Conservation (phyloP, 2,888 invertebrate species). For the Oscheius sp. region DNA sequence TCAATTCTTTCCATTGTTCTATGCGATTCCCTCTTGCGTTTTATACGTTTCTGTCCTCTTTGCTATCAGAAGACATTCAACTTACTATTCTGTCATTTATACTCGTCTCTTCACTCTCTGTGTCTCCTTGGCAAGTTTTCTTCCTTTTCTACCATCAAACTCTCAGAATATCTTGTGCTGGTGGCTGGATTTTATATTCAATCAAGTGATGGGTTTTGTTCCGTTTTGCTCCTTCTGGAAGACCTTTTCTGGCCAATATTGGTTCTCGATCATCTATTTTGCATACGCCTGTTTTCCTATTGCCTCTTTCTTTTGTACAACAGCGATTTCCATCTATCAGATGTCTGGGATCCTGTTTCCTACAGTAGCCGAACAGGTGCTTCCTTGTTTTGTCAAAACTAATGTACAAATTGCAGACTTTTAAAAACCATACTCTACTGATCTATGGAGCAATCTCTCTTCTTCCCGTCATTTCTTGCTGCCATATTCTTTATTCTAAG, state of each 20-base stretch:
- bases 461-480: not conserved
- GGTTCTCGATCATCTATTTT: not conserved
- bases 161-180: constrained; percentile 1
- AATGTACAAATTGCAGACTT: not conserved
- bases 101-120: not conserved
- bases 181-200: constrained; percentile 3
- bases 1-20: not conserved
- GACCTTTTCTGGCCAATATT: not conserved
- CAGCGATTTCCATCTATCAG: constrained; percentile 5
- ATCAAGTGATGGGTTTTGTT: not conserved
- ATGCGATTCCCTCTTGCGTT: not conserved
- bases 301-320: not conserved
- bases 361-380: not conserved
- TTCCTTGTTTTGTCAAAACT: not conserved
- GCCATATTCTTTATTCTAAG: not conserved
- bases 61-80: not conserved
- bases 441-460: not conserved
- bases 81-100: not conserved
- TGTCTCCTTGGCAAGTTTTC: not conserved
- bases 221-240: constrained; percentile 3
- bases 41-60: not conserved
- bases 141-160: not conserved
- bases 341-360: constrained; percentile 9
- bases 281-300: constrained; percentile 1
- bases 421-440: not conserved